Evolutionary conservation across 2,888 invertebrate species (phyloP), one percentile per base, ranked within the genome.

Genomic region (Yponomeuta plumbellus): DNA sequence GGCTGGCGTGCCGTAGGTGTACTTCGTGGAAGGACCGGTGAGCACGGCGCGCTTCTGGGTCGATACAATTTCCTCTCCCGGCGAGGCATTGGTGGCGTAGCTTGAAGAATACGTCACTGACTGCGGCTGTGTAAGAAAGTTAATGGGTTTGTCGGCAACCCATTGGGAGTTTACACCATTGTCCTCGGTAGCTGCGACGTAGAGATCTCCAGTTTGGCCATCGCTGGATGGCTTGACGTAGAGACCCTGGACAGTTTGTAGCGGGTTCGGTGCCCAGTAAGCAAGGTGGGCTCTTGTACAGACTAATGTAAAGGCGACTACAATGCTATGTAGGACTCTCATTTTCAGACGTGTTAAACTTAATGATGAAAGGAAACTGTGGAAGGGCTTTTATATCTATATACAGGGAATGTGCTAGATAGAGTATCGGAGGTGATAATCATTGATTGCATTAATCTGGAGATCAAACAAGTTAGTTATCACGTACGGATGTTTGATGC

Each of bases 111-210:
- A 74, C 69, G 64, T 75, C 80, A 26, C 22, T 11, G 65, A 69
- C 17, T 78, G 67, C 6, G 80, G 70, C 58, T 76, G 69, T 3
- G 75, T 70, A 40, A 90, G 70, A 71, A 87, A 85, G 74, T 81
- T 88, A 39, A 90, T 71, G 0, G 88, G 84, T 26, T 86, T 82
- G 65, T 90, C 90, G 0, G 85, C 84, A 4, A 88, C 75, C 89
- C 90, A 91, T 68, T 88, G 86, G 0, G 86, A 75, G 66, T 83
- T 84, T 1, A 80, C 75, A 22, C 87, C 89, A 59, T 72, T 83
- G 59, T 90, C 87, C 74, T 91, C 91, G 10, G 89, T 77, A 1
- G 91, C 91, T 8, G 91, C 90, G 0, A 91, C 89, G 74, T 85
- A 90, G 11, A 91, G 76, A 70, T 91, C 91, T 26, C 91, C 91